A percentile compares a stretch with the other conserved stretches of the same genome.
These are phyloP conservation scores for Tiliacea citrago DNA, from an alignment of 2,888 invertebrate species.

Conservation along the genomic window DNA sequence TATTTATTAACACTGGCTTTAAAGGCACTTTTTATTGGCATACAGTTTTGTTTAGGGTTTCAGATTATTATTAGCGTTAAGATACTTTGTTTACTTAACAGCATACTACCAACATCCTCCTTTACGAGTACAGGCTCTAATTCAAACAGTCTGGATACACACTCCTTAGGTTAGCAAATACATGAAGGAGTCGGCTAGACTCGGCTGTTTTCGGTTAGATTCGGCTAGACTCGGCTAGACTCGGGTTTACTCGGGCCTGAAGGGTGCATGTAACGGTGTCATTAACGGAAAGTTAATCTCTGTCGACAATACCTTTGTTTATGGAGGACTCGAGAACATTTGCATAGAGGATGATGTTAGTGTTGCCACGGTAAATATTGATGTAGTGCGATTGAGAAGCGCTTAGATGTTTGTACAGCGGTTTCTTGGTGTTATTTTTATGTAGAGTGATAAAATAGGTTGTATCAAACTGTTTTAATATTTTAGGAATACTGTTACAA, in stretches of 20 bases:
- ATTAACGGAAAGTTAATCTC: conserved; percentile 74
- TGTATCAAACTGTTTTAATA: neutral
- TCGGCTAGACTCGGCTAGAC: conserved; percentile 38
- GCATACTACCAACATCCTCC: conserved; percentile 6
- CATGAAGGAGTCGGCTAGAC: conserved; percentile 47
- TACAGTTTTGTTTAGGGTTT: neutral
- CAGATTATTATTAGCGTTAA: neutral
- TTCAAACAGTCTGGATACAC: conserved; percentile 60
- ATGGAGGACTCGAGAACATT: conserved; percentile 77
- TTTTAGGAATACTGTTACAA: neutral
- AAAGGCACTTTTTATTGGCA: neutral
- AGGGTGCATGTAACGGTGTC: conserved; percentile 63
- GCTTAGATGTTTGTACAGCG: conserved; percentile 59
- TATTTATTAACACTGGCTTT: neutral
- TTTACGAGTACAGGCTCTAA: conserved; percentile 48
- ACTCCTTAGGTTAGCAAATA: conserved; percentile 60
- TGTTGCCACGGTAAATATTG: conserved; percentile 80
- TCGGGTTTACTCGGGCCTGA: conserved; percentile 38
- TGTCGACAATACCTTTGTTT: conserved; percentile 74
- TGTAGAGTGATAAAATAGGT: neutral
- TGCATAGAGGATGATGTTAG: conserved; percentile 78
- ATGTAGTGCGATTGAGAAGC: conserved; percentile 76
- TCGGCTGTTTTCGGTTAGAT: conserved; percentile 37
- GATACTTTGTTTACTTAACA: neutral
- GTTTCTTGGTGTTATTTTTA: conserved; percentile 29